Percentiles rank a stretch among this genome's conserved stretches.
Evolutionary conservation across 2,888 invertebrate genomes (phyloP).

Genomic region (Drosophila crucigera): DNA sequence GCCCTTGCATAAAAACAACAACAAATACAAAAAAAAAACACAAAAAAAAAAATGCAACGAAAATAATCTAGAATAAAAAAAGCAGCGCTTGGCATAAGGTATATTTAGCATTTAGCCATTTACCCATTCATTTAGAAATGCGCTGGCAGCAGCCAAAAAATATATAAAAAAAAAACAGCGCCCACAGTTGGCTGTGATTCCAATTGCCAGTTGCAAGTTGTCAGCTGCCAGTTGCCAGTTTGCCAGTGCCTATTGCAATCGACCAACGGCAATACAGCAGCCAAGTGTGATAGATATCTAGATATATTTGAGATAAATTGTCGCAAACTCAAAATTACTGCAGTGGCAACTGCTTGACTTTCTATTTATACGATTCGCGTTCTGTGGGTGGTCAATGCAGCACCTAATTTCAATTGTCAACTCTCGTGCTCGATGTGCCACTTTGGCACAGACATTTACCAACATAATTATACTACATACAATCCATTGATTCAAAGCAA

Average conservation of each 20-base stretch:
- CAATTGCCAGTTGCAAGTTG: slow-evolving; percentile 13
- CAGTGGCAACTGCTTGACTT: slow-evolving; percentile 28
- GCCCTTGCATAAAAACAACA: slow-evolving; percentile 30
- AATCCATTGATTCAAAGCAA: not conserved
- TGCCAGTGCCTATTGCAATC: slow-evolving; percentile 11
- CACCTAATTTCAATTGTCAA: slow-evolving; percentile 42
- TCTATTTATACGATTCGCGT: slow-evolving; percentile 38
- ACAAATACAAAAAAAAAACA: slow-evolving; percentile 8
- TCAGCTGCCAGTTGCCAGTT: slow-evolving; percentile 11
- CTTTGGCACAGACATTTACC: slow-evolving; percentile 1
- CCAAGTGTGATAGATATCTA: slow-evolving; percentile 31
- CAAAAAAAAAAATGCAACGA: slow-evolving; percentile 20
- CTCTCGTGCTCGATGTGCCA: slow-evolving; percentile 16
- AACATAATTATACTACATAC: not conserved
- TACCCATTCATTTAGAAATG: slow-evolving; percentile 59
- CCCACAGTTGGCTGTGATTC: slow-evolving; percentile 28
- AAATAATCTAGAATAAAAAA: slow-evolving; percentile 32
- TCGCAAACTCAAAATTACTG: slow-evolving; percentile 40
- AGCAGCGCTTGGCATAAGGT: slow-evolving; percentile 41
- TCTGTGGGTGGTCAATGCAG: slow-evolving; percentile 44
- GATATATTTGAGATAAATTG: slow-evolving; percentile 23
- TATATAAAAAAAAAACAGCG: not conserved
- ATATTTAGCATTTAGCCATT: slow-evolving; percentile 68
- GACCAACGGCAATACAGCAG: slow-evolving; percentile 14
- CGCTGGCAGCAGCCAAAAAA: slow-evolving; percentile 52